Conservation (phyloP, 2,888 invertebrate genomes). For the Epiblema foenella region DNA sequence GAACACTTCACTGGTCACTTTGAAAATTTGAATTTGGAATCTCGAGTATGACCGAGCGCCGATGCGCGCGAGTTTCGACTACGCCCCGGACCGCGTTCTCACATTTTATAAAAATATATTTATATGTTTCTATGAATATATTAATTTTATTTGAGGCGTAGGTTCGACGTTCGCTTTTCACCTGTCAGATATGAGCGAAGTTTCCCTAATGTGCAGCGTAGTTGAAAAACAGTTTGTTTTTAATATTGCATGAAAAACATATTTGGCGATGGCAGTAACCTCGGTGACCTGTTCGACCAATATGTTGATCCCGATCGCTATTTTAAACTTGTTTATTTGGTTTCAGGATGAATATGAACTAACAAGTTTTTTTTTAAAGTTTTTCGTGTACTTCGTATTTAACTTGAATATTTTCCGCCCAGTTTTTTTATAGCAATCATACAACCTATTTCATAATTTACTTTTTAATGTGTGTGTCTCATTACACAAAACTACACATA, state of each 20-base stretch:
- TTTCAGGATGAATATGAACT: neutral
- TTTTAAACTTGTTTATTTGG: slow-evolving; percentile 12
- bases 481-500: no score
- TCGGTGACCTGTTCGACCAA: slow-evolving; percentile 14
- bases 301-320: slow-evolving; percentile 10
- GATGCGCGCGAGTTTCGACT: slow-evolving; percentile 68
- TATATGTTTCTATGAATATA: slow-evolving; percentile 33
- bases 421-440: neutral
- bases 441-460: neutral
- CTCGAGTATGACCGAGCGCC: slow-evolving; percentile 69
- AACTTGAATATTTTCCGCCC: no score
- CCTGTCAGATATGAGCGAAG: slow-evolving; percentile 38
- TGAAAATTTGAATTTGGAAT: slow-evolving; percentile 56
- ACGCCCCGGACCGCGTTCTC: slow-evolving; percentile 52
- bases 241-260: slow-evolving; percentile 26
- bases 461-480: no score
- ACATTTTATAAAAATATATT: slow-evolving; percentile 41
- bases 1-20: slow-evolving; percentile 73
- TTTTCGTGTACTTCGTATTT: neutral
- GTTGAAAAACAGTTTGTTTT: slow-evolving; percentile 20
- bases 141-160: slow-evolving; percentile 38
- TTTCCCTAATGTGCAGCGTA: slow-evolving; percentile 35
- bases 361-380: neutral
- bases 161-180: slow-evolving; percentile 19
- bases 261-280: slow-evolving; percentile 25